Evolutionary conservation across 2,797 vertebrate genomes (phyloP).

Genomic region (Paramormyrops hopkinsi): DNA sequence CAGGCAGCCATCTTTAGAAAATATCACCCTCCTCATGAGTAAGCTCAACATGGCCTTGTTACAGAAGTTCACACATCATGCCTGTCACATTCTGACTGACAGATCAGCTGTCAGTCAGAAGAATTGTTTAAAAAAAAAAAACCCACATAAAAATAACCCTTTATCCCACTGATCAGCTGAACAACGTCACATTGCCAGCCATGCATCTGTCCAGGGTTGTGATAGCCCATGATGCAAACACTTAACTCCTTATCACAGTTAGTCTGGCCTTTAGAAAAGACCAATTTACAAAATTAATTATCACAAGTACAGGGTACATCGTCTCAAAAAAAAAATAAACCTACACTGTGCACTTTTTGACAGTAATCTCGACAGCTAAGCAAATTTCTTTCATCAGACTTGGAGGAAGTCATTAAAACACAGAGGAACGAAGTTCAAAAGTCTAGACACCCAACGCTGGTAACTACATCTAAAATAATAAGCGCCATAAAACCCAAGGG

Average conservation of each 20-base stretch:
- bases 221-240: neutral
- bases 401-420: neutral
- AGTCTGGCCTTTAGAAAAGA: neutral
- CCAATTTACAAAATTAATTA: neutral
- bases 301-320: neutral
- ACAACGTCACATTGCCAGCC: neutral
- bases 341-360: neutral
- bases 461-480: neutral
- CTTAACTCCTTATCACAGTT: neutral
- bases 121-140: neutral
- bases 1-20: neutral
- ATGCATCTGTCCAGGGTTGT: neutral
- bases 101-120: neutral
- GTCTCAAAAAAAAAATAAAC: neutral
- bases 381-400: neutral
- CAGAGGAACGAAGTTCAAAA: neutral
- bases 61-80: neutral
- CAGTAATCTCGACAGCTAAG: neutral
- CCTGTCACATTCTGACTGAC: neutral
- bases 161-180: neutral
- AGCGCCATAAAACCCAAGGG: neutral
- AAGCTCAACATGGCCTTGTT: neutral
- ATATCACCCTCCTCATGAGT: neutral
- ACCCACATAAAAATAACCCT: neutral
- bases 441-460: neutral